A percentile compares a stretch with the other conserved stretches of the same genome.
These are phyloP conservation scores for Phalanger gymnotis DNA, from an alignment of 2,797 vertebrate genomes.

Conservation along the genomic window DNA sequence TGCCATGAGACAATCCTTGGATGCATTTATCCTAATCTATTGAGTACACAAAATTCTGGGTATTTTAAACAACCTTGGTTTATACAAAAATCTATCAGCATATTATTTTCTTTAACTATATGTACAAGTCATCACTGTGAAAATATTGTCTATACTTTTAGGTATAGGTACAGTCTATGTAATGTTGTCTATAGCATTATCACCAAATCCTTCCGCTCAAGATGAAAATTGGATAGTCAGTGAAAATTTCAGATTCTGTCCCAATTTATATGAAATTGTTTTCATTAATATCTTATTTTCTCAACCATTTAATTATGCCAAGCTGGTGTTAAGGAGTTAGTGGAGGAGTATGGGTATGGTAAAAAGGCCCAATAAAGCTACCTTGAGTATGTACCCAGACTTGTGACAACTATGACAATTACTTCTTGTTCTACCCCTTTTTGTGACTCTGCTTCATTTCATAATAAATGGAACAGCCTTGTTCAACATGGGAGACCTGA, in stretches of 20 bases:
- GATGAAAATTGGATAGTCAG: background rate
- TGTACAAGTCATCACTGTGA: background rate
- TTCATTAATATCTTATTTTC: background rate
- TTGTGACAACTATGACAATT: background rate
- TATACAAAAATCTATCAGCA: background rate
- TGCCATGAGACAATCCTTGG: background rate
- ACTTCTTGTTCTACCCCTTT: background rate
- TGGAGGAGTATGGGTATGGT: background rate
- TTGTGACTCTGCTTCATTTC: background rate
- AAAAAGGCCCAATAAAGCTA: background rate
- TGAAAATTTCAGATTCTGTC: background rate
- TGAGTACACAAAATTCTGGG: background rate
- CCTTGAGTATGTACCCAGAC: background rate
- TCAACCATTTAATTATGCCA: background rate
- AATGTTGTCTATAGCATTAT: background rate
- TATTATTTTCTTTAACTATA: background rate
- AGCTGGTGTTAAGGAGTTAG: background rate
- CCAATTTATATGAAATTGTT: background rate
- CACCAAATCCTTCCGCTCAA: background rate
- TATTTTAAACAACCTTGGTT: background rate
- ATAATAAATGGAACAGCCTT: background rate
- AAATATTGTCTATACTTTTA: background rate
- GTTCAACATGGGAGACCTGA: background rate
- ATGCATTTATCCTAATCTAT: background rate
- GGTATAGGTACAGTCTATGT: background rate